Percentiles rank a stretch among this genome's conserved stretches.
Evolutionary conservation across 2,113 vertebrate species (phyloP).

Genomic region (Cheilinus undulatus): DNA sequence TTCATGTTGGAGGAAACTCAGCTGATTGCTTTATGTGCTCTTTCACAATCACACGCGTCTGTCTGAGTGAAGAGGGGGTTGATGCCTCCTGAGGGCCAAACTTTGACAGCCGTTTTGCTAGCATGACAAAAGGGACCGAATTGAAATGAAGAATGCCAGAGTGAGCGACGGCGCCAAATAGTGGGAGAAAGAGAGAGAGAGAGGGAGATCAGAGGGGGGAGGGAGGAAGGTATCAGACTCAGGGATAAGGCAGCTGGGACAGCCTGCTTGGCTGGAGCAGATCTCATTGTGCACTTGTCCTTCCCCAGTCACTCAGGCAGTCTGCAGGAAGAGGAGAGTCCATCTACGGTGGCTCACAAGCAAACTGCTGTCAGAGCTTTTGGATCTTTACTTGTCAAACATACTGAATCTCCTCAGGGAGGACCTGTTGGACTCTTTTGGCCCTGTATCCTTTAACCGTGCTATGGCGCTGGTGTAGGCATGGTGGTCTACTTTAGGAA

Average conservation of each 20-base stretch:
- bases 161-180: constrained; percentile 37
- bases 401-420: not conserved
- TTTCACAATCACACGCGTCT: constrained; percentile 41
- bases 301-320: constrained; percentile 45
- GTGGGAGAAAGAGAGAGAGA: constrained; percentile 30
- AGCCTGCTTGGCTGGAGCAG: constrained; percentile 67
- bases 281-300: constrained; percentile 76
- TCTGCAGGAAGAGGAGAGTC: constrained; percentile 20
- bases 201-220: constrained; percentile 25
- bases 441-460: not conserved
- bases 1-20: too few species aligned
- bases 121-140: constrained; percentile 66
- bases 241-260: constrained; percentile 81
- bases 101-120: constrained; percentile 64
- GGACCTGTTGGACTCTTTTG: constrained; percentile 9
- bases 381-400: constrained; percentile 3
- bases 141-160: constrained; percentile 23
- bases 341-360: not conserved
- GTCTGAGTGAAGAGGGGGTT: constrained; percentile 47
- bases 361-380: constrained; percentile 3
- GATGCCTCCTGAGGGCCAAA: constrained; percentile 56
- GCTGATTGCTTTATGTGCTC: too few species aligned
- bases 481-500: constrained; percentile 94
- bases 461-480: constrained; percentile 60
- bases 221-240: constrained; percentile 62